Percentiles rank a stretch among this genome's conserved stretches.
phyloP scores from a whole-genome alignment of 2,797 vertebrate species.

The Eulemur mongoz region DNA sequence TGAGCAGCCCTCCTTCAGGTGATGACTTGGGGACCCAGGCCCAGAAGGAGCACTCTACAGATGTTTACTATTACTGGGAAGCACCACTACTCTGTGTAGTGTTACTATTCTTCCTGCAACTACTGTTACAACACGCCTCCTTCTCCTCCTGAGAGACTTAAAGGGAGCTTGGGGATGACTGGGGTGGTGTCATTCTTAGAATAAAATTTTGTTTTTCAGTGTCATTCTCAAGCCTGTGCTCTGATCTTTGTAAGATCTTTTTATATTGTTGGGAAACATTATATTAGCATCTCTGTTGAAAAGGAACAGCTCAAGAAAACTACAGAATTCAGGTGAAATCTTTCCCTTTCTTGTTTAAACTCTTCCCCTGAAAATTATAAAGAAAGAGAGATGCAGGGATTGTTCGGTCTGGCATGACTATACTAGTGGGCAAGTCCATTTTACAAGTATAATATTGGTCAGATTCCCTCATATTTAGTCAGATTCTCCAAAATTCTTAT shows the following conservation, averaged over 20 bases:
- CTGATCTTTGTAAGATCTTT: background rate
- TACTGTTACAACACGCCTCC: fast-evolving
- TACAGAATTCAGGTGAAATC: background rate
- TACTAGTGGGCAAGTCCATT: background rate
- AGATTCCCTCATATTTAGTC: background rate
- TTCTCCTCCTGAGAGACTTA: background rate
- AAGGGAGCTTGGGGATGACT: background rate
- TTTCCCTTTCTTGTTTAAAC: background rate
- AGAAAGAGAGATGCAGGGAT: background rate
- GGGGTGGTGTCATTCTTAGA: background rate
- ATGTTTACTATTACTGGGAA: no score
- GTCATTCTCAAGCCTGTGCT: background rate
- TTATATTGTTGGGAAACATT: background rate
- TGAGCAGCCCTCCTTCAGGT: background rate
- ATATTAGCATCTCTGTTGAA: background rate
- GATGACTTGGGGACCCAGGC: background rate
- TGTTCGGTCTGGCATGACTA: fast-evolving
- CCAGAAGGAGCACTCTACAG: background rate
- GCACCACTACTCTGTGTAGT: fast-evolving
- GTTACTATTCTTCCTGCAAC: background rate
- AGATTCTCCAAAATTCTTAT: background rate
- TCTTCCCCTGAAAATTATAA: background rate
- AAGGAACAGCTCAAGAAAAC: background rate
- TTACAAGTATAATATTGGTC: background rate
- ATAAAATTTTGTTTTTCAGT: background rate